Conservation (phyloP, 2,797 vertebrate genomes). For the Cirrhinus mrigala region DNA sequence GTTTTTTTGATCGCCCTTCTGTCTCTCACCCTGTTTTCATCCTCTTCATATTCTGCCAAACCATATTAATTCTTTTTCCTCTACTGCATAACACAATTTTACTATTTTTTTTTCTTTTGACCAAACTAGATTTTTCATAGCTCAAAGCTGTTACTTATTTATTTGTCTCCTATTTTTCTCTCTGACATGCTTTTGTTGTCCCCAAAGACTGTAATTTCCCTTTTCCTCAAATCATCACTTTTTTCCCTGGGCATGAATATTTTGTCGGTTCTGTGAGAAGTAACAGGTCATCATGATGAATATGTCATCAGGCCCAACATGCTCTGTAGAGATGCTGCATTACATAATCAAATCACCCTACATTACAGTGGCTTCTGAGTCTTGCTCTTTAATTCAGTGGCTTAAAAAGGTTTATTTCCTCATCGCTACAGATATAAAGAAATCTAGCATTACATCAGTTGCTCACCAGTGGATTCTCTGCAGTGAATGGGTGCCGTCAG, state of each 20-base stretch:
- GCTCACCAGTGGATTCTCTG: too few relatives aligned
- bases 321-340: constrained; percentile 7
- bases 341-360: constrained; percentile 31
- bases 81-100: constrained; percentile 24
- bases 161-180: background rate
- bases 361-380: constrained; percentile 70
- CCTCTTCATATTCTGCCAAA: background rate
- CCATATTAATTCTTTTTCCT: constrained; percentile 61
- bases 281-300: constrained; percentile 69
- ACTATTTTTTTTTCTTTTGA: background rate
- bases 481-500: too few relatives aligned
- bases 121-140: background rate
- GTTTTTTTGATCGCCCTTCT: background rate
- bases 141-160: background rate
- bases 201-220: background rate
- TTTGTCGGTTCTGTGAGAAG: background rate
- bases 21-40: background rate
- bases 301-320: constrained; percentile 49
- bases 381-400: background rate
- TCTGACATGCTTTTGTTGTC: background rate
- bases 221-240: constrained; percentile 18
- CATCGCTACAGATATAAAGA: background rate
- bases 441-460: too few relatives aligned
- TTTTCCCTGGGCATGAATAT: constrained; percentile 8
- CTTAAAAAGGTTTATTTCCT: background rate